Base-by-base conservation (phyloP, 2,113 vertebrate species). In the Zosterops borbonicus region DNA sequence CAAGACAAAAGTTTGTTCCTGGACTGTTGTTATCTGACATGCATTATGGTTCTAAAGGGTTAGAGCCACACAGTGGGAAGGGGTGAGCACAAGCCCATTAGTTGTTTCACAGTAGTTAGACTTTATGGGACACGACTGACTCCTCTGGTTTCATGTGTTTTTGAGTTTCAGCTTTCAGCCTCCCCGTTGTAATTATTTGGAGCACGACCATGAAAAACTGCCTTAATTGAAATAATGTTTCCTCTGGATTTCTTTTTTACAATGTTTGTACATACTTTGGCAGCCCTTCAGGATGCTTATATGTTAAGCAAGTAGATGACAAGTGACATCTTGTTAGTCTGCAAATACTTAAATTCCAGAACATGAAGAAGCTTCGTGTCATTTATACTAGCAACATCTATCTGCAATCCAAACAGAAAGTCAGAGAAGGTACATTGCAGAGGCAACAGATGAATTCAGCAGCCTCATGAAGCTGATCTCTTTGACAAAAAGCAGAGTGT, bases 171-270 rank as follows among this genome's bases (percentile, higher is more conserved):
- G 60, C 58, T 95, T 97, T 91, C 28, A 83, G 17, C 91, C 85
- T 94, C 53, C 20, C 21, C 12, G 47, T 93, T 81, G 55, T 42
- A 65, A 80, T 67, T 83, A 56, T 93, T 88, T 96, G 76, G 9
- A 93, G 44, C 22, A 53, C 2, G 1, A 89, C 92, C 78, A 83
- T 21, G 41, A 83, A 92, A 86, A 96, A 81, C 56, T 59, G 47
- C 46, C 90, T 93, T 94, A 86, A 95, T 58, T 87, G 87, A 97
- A 97, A 69, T 77, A 76, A 50, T 76, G 19, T 84, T 67, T 92
- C 58, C 22, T 85, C 63, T 86, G 47, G 35, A 90, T 90, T 91
- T 95, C 33, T 63, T 83, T 95, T 93, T 90, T 74, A 39, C 25
- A 91, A 63, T 62, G 37, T 85, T 83, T 79, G 50, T 67, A 59